Evolutionary conservation across 2,888 invertebrate genomes (phyloP), one percentile per base, ranked within the genome.

Genomic region (Yponomeuta plumbellus): DNA sequence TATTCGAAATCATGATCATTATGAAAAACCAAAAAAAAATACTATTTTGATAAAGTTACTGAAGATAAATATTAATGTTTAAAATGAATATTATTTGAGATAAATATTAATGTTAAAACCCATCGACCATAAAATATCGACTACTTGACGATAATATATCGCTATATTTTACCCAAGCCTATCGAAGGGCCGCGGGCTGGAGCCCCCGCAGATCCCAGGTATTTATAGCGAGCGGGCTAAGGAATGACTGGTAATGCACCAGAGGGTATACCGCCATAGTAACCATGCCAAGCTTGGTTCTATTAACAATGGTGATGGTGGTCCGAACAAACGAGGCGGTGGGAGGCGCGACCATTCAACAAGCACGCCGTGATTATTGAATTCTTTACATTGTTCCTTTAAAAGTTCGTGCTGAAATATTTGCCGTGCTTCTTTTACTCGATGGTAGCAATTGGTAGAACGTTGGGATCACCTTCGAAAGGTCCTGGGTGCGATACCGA

Each of bases 281-380:
- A 1, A 20, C 21, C 44, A 26, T 4, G 34, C 34, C 34, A 34
- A 34, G 22, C 13, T 20, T 10, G 3, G 13, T 23, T 44, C 44
- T 21, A 64, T 64, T 64, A 64, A 64, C 64, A 64, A 64, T 64
- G 64, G 64, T 22, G 34, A 64, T 64, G 64, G 64, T 22, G 34
- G 6, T 34, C 52, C 52, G 11, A 83, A 79, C 71, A 76, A 69
- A 70, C 67, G 62, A 75, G 34, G 68, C 78, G 72, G 75, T 73
- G 73, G 76, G 75, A 77, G 77, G 73, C 72, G 69, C 74, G 69
- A 75, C 80, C 81, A 82, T 85, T 83, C 81, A 81, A 74, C 69
- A 69, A 67, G 66, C 71, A 66, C 73, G 78, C 75, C 78, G 68
- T 71, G 71, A 72, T 73, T 73, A 73, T 70, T 62, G 67, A 66